Percentiles rank a stretch among this genome's conserved stretches.
phyloP scores from a whole-genome alignment of 2,797 vertebrate genomes.

The Myotis pilosus region DNA sequence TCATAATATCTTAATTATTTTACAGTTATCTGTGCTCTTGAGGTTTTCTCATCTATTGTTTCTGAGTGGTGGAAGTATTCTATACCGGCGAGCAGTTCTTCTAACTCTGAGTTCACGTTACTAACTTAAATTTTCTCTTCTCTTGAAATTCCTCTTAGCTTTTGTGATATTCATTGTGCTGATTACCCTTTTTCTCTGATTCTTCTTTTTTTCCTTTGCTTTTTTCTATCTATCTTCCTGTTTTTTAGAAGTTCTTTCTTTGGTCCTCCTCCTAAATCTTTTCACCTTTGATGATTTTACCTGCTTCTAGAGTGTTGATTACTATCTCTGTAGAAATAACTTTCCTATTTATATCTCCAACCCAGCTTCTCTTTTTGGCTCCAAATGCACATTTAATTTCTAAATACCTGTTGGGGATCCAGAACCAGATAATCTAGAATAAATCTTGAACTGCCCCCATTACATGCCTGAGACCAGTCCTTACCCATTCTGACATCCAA shows the following conservation, averaged over 20 bases:
- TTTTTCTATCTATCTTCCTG: not conserved
- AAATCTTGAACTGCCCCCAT: not conserved
- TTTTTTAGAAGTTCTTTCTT: slow-evolving; percentile 33
- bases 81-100: not conserved
- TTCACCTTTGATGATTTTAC: not conserved
- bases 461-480: not conserved
- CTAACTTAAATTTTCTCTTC: not conserved
- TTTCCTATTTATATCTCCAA: not conserved
- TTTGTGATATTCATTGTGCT: not conserved
- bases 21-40: not conserved
- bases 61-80: not conserved
- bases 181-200: slow-evolving; percentile 6
- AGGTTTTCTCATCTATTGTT: not conserved
- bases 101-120: not conserved
- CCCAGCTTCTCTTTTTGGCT: not conserved
- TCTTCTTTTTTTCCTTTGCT: not conserved
- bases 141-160: not conserved
- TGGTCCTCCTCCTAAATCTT: not conserved
- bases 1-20: not conserved
- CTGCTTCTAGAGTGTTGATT: not conserved
- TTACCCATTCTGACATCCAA: not conserved
- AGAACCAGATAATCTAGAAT: not conserved
- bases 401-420: not conserved
- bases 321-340: not conserved
- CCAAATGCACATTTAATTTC: not conserved